Evolutionary conservation across 2,888 invertebrate genomes (phyloP), one percentile per base, ranked within the genome.

Genomic region (Lithophane ornitopus): DNA sequence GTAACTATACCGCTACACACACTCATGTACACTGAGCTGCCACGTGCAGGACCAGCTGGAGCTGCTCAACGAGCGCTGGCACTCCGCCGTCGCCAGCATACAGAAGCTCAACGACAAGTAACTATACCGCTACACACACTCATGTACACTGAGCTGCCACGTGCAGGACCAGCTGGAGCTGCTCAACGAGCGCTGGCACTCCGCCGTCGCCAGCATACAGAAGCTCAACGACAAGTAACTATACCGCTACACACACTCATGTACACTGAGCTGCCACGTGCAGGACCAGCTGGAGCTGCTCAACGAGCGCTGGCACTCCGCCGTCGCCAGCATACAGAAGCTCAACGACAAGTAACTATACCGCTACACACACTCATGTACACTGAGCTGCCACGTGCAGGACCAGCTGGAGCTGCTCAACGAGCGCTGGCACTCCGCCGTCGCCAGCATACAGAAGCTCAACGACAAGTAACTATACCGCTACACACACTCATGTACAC

Each of bases 381-480:
- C 28, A 39, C 34, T 62, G 61, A 39, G n/a, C 54, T 54, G n/a
- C 54, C 54, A 54, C 54, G 54, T 54, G 54, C 54, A 54, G 54
- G 54, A 54, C 54, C 61, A 34, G 61, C 61, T 39, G 34, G 34
- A 22, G 61, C 61, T 39, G 61, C 61, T 62, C 34, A 34, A 62
- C 61, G 61, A 49, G 46, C 95, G 97, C 81, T 97, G 97, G 97
- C 96, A 82, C 70, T 44, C 46, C 77, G 82, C 75, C 26, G 79
- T 73, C 67, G 41, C 52, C 39, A 44, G 19, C 22, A 39, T 70
- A 54, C 81, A 58, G 34, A 12, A 12, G 56, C 54, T 41, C 56
- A 68, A 11, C 68, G 68, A 56, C 56, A n/a, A 26, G 65, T n/a
- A 28, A n/a, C n/a, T n/a, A 26, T 26, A 58, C 58, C 0, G 58